Base-by-base conservation (phyloP, 2,888 invertebrate genomes). In the Ectropis crepuscularia region DNA sequence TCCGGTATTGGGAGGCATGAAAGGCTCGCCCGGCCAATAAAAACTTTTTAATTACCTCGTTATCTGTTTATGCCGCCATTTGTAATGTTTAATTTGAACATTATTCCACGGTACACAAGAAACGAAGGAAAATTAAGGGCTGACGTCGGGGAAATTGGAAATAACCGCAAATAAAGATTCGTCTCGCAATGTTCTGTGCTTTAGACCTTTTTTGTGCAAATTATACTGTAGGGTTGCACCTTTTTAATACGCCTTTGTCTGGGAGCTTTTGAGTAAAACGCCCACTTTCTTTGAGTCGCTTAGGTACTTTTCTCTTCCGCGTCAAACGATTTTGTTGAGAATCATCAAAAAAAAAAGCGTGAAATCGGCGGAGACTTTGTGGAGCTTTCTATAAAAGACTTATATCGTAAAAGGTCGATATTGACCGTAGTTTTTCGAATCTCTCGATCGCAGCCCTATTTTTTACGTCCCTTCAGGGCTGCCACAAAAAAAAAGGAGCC, bases 401-500 rank as follows among this genome's bases (percentile, higher is more conserved):
- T 68, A 73, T 71, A 73, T 71, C 66, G 70, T 70, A 74, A 72
- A 64, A 66, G 61, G 67, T 28, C 61, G 58, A 53, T 67, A 71
- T 74, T 68, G 74, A 63, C 64, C 69, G 62, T 66, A 64, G 67
- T 67, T 74, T 68, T 75, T 73, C 60, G 28, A 53, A 69, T 73
- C 64, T 72, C 69, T 60, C 66, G 53, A 65, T 60, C 51, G 50
- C 75, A 74, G 74, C 76, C 73, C 75, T 73, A 79, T 73, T 78
- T 76, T 80, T 79, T 78, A 78, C 77, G 73, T 72, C 74, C 80
- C 75, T 78, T 71, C 69, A 74, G 74, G 78, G 74, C 75, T 76
- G 73, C 77, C 77, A 78, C 77, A 85, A 85, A 83, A 85, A 85
- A 85, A 85, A 83, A 76, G 41, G 66, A 76, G 74, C 76, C 77